These are phyloP conservation scores for Phrynocephalus forsythii DNA, from an alignment of 2,797 vertebrate genomes.

Conservation along the genomic window DNA sequence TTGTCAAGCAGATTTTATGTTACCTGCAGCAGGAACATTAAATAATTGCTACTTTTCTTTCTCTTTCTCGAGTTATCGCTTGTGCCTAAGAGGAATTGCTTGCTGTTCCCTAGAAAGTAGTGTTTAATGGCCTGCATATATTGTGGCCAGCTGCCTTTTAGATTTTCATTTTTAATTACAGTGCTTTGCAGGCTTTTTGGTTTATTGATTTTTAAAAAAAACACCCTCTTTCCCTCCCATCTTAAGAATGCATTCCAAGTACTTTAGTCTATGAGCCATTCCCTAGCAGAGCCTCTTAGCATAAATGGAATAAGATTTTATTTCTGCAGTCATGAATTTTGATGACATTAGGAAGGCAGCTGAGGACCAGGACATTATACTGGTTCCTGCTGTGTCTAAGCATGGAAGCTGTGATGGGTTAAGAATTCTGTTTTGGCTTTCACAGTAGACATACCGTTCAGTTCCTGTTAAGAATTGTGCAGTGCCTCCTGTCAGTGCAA, in stretches of 20 bases:
- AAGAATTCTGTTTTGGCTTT: not conserved
- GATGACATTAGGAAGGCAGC: constrained; percentile 25
- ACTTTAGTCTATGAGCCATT: not conserved
- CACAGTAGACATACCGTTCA: not conserved
- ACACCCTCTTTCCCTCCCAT: not conserved
- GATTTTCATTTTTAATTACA: constrained; percentile 45
- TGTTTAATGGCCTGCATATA: constrained; percentile 14
- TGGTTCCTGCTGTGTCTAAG: not conserved
- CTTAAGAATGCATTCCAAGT: not conserved
- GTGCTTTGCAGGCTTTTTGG: constrained; percentile 23
- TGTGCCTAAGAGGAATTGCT: constrained; percentile 5
- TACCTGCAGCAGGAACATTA: not conserved
- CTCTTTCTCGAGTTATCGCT: not conserved
- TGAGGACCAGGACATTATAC: not conserved
- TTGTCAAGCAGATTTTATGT: not conserved
- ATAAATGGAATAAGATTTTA: constrained; percentile 18
- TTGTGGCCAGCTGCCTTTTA: constrained; percentile 30
- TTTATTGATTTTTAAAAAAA: constrained; percentile 28
- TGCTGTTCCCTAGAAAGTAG: constrained; percentile 14
- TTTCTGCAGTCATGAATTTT: constrained; percentile 22
- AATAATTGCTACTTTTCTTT: not conserved
- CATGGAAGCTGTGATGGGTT: not conserved
- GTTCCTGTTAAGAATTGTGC: not conserved
- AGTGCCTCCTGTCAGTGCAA: not conserved
- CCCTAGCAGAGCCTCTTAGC: constrained; percentile 5